Percentiles rank a stretch among this genome's conserved stretches.
These are phyloP conservation scores for Cydia strobilella DNA, from an alignment of 1,140 invertebrate genomes.

Conservation along the genomic window DNA sequence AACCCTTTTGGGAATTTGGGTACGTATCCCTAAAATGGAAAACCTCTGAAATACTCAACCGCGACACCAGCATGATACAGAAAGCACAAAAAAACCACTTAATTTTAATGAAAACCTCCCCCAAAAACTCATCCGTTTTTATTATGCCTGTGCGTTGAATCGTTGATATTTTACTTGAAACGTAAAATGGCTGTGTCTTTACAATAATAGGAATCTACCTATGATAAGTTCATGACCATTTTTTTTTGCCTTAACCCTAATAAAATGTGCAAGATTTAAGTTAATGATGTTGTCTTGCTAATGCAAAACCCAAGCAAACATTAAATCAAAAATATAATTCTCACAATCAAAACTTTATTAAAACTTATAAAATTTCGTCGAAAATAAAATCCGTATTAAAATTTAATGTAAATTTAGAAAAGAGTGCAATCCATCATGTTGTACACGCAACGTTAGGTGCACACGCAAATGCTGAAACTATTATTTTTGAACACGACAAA, in stretches of 20 bases:
- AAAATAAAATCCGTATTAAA: background rate
- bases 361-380: background rate
- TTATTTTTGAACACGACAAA: slow-evolving; percentile 2
- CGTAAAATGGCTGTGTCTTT: too few species aligned
- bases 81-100: slow-evolving; percentile 25
- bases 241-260: too few species aligned
- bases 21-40: background rate
- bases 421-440: background rate
- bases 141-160: slow-evolving; percentile 24
- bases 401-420: background rate
- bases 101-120: slow-evolving; percentile 30
- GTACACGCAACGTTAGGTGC: background rate
- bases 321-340: background rate
- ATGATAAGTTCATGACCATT: too few species aligned
- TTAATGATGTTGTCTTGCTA: too few species aligned
- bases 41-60: background rate
- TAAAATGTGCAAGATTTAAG: too few species aligned
- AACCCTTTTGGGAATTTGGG: too few species aligned
- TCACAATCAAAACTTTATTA: background rate
- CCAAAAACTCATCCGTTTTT: slow-evolving; percentile 27
- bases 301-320: background rate
- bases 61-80: slow-evolving; percentile 1
- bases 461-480: background rate
- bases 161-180: slow-evolving; percentile 7
- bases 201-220: too few species aligned